Conservation (phyloP, 2,113 vertebrate species). For the Athene noctua region DNA sequence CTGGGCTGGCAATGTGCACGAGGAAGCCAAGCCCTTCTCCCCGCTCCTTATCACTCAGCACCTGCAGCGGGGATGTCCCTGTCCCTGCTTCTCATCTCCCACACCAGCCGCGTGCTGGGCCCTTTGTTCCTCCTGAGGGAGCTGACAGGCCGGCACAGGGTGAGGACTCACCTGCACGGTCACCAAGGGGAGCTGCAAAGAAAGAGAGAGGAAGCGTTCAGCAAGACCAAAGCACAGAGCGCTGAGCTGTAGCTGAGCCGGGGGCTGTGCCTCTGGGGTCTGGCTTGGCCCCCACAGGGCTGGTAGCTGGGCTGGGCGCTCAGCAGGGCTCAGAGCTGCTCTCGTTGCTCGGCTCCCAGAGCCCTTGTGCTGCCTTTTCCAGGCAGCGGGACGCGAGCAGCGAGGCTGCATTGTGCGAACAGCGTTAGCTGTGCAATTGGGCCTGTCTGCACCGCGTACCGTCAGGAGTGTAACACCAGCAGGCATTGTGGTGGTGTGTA, state of each 20-base stretch:
- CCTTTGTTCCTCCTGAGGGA: background rate
- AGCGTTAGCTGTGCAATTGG: background rate
- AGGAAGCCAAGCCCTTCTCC: background rate
- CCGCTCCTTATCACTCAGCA: background rate
- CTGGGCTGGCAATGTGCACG: background rate
- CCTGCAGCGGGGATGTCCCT: background rate
- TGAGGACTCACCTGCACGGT: background rate
- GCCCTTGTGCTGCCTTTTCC: background rate
- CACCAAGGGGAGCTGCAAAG: background rate
- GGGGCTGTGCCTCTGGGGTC: background rate
- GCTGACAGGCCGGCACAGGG: background rate
- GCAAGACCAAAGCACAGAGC: background rate
- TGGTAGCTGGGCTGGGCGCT: background rate
- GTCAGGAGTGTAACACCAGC: background rate
- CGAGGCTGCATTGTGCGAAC: too few relatives aligned
- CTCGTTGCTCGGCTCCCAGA: background rate
- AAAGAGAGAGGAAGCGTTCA: background rate
- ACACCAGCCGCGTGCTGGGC: background rate
- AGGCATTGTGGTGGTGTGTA: fast-evolving
- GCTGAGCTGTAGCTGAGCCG: background rate
- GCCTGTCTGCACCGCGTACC: too few relatives aligned
- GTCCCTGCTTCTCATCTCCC: background rate
- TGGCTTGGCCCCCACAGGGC: background rate
- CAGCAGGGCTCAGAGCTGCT: background rate
- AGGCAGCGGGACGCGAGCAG: background rate